A percentile compares a stretch with the other conserved stretches of the same genome.
Evolutionary conservation across 2,888 invertebrate species (phyloP).

Genomic region (Acrobeloides nanus): DNA sequence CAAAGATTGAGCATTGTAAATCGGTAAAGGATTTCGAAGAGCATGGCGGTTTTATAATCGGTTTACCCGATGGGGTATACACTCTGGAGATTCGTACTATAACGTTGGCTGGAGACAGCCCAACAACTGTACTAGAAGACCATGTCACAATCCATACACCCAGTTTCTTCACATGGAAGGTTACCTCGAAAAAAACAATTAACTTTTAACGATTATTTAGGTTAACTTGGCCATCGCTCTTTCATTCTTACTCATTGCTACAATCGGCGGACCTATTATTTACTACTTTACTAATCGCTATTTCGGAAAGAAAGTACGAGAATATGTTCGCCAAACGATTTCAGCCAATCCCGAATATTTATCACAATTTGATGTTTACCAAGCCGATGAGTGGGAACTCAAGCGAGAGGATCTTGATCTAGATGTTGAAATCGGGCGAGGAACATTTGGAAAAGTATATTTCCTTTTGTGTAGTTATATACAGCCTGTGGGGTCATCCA

Average conservation of each 20-base stretch:
- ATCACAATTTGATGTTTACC: conserved; percentile 60
- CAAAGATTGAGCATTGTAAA: too few relatives aligned
- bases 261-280: conserved; percentile 11
- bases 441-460: conserved; percentile 70
- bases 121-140: conserved; percentile 14
- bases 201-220: too few relatives aligned
- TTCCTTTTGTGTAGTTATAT: too few relatives aligned
- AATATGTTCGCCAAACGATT: conserved; percentile 38
- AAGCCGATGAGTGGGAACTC: conserved; percentile 82
- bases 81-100: conserved; percentile 31
- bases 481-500: too few relatives aligned
- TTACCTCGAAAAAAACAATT: too few relatives aligned
- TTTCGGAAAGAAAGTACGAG: conserved; percentile 34
- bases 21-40: conserved; percentile 16
- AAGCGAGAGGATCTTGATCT: conserved; percentile 66
- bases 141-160: conserved; percentile 17
- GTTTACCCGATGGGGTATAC: conserved; percentile 40
- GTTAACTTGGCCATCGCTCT: too few relatives aligned
- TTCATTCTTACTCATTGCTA: conserved; percentile 9
- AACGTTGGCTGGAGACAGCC: conserved; percentile 23
- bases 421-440: conserved; percentile 70
- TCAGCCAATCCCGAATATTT: conserved; percentile 86
- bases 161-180: too few relatives aligned
- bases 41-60: conserved; percentile 24
- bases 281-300: conserved; percentile 21